These are phyloP conservation scores for Dryobota labecula DNA, from an alignment of 2,888 invertebrate genomes.

Conservation along the genomic window DNA sequence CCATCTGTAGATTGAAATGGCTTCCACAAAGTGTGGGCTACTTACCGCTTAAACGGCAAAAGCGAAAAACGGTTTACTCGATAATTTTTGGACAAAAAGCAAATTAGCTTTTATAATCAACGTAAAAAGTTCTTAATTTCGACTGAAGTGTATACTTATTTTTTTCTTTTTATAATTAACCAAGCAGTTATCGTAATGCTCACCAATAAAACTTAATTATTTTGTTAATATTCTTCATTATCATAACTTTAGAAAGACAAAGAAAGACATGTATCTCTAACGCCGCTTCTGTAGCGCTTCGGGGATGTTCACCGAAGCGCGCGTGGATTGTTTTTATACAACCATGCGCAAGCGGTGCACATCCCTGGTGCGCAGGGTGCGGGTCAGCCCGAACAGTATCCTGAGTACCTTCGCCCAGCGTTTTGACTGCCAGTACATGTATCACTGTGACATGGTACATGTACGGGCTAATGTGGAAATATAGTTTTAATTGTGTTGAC, in stretches of 20 bases:
- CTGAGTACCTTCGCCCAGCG: no score
- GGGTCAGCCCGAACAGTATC: no score
- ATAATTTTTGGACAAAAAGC: constrained; percentile 22
- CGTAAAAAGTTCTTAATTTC: neutral
- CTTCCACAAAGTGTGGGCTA: constrained; percentile 23
- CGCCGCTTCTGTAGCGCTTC: no score
- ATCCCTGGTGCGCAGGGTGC: no score
- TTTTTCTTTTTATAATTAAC: neutral
- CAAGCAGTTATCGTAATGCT: neutral
- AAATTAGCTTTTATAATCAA: constrained; percentile 20
- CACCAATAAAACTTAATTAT: neutral
- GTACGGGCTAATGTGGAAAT: no score
- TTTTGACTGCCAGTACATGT: no score
- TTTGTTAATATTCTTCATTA: neutral
- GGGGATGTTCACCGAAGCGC: no score
- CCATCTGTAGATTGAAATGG: constrained; percentile 55
- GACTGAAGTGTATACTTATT: constrained; percentile 2
- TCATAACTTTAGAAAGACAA: neutral
- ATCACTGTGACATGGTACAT: no score
- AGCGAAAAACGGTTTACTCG: constrained; percentile 24
- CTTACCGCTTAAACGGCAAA: constrained; percentile 33
- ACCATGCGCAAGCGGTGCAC: no score
- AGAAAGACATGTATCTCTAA: neutral
- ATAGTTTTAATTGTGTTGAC: no score
- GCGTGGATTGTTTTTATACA: no score